phyloP scores from a whole-genome alignment of 37 sponge, comb jelly and placozoan genomes.

The Bolinopsis microptera region DNA sequence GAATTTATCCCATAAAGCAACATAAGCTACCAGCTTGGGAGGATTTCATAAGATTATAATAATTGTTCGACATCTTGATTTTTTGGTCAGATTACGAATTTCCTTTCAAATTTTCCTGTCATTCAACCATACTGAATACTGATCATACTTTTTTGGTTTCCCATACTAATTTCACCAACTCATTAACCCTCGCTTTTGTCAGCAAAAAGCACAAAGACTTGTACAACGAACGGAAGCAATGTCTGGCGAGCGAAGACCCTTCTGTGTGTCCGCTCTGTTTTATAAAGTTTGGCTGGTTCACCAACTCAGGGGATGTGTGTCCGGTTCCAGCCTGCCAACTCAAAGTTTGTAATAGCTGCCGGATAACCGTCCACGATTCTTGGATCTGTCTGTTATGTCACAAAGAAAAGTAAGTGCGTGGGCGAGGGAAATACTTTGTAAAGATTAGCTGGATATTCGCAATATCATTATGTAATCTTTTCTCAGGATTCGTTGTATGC shows the following conservation, averaged over 20 bases:
- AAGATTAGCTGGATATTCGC: too few species aligned
- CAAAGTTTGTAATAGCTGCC: slow-evolving; percentile 23
- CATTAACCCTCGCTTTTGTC: background rate
- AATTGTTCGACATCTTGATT: background rate
- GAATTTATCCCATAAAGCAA: too few species aligned
- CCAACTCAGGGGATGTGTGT: slow-evolving; percentile 64
- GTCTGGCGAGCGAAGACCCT: background rate
- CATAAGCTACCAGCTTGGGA: background rate
- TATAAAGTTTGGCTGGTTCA: slow-evolving; percentile 60
- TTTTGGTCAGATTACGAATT: too few species aligned
- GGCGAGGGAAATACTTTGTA: too few species aligned
- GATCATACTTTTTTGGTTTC: background rate
- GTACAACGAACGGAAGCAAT: slow-evolving; percentile 61
- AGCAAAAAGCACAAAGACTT: slow-evolving; percentile 61
- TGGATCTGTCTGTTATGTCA: slow-evolving; percentile 49
- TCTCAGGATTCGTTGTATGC: too few species aligned
- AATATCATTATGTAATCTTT: too few species aligned
- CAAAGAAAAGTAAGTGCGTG: slow-evolving; percentile 45
- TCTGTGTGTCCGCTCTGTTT: slow-evolving; percentile 26
- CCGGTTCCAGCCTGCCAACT: slow-evolving; percentile 52
- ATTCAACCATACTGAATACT: too few species aligned
- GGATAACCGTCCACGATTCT: slow-evolving; percentile 30
- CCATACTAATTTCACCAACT: background rate
- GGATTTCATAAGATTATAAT: background rate
- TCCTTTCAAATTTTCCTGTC: too few species aligned